Base-by-base conservation (phyloP, 2,797 vertebrate genomes). In the Paguma larvata region DNA sequence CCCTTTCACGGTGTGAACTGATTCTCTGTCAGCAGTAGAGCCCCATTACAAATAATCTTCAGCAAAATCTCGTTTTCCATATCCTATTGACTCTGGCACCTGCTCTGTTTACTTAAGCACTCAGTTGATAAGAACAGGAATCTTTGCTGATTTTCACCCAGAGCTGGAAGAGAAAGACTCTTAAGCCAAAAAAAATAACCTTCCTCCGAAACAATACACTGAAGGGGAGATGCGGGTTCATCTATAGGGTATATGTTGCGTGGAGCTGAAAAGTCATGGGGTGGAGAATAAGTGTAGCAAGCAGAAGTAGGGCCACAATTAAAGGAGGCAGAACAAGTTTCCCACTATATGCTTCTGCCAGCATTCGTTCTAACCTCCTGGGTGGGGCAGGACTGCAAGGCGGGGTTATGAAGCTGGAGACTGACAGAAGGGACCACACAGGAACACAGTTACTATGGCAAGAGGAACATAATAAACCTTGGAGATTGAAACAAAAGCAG, bases 101-200 rank as follows among this genome's bases (percentile, higher is more conserved):
- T 88, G 41, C 75, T 63, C 44, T 91, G 79, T 95, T 96, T 95
- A 89, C 84, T 97, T 98, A 94, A 89, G 79, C 86, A 83, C 83
- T 97, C 41, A n/a, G 84, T 91, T 97, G 93, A 95, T 97, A 96
- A 97, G 95, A 97, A 94, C 53, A 95, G 91, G 79, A 95, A 83
- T 95, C 86, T 94, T 84, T 86, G 68, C 92, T 92, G 73, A 88
- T 94, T 95, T 96, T 92, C 73, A 93, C 59, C 25, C 41, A 91
- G 70, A 70, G n/a, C 70, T 95, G 65, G 85, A 87, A 95, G 75
- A 96, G 70, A 96, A 96, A 92, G 75, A 18, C 15, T 63, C 73
- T 62, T 73, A 72, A 91, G 59, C 65, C 77, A 70, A 75, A 44
- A 56, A 84, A n/a, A 92, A 59, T 16, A 46, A 80, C 32, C 21